Conservation (phyloP, 2,113 vertebrate genomes). For the Formicarius rufipectus region DNA sequence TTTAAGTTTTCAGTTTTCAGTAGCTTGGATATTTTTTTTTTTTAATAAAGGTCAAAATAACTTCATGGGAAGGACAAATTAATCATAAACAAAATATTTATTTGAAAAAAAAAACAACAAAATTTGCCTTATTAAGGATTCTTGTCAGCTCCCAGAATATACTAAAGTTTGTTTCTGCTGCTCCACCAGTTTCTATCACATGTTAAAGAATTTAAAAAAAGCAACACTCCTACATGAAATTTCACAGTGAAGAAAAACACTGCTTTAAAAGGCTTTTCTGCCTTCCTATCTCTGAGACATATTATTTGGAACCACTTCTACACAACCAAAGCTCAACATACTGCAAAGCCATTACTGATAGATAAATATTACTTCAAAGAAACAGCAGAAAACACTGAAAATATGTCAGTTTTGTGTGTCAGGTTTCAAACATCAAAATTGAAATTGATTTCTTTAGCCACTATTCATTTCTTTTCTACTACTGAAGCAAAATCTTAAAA, state of each 20-base stretch:
- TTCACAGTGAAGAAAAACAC: not conserved
- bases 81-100: not conserved
- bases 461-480: not conserved
- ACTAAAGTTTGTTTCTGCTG: not conserved
- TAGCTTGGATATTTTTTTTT: not conserved
- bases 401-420: not conserved
- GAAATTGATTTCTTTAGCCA: not conserved
- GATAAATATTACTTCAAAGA: not conserved
- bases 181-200: constrained; percentile 2
- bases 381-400: not conserved
- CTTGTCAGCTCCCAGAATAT: not conserved
- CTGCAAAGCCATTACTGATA: not conserved
- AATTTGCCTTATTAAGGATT: not conserved
- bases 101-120: not conserved
- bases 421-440: not conserved
- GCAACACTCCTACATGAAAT: constrained; percentile 37
- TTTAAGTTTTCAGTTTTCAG: not conserved
- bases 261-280: not conserved
- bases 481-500: not conserved
- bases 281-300: not conserved
- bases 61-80: not conserved
- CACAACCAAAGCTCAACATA: not conserved
- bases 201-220: constrained; percentile 23
- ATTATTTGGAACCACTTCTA: not conserved
- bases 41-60: not conserved